phyloP scores from a whole-genome alignment of 2,113 vertebrate genomes.

The Neogobius melanostomus region DNA sequence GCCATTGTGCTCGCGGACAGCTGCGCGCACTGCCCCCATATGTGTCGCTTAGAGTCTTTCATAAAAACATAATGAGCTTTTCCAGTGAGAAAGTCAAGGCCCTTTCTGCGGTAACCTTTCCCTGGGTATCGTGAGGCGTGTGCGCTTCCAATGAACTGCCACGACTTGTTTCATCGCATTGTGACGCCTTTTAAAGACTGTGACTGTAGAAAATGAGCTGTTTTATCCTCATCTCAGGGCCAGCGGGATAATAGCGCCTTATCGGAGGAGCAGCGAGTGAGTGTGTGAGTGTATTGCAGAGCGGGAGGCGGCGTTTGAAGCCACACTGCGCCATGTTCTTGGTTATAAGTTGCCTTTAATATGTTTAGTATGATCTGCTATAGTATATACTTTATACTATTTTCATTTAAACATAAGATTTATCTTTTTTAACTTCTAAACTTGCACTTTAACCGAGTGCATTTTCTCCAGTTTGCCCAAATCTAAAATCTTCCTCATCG shows the following conservation, averaged over 20 bases:
- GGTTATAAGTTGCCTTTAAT: too few relatives aligned
- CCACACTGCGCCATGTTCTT: too few relatives aligned
- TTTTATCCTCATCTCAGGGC: not conserved
- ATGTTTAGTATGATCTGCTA: too few relatives aligned
- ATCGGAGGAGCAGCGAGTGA: not conserved
- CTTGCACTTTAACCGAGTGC: too few relatives aligned
- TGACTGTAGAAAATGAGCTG: not conserved
- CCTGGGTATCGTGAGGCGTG: not conserved
- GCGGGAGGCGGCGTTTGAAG: too few relatives aligned
- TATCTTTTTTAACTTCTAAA: too few relatives aligned
- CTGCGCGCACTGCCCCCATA: not conserved
- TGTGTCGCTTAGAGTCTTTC: not conserved
- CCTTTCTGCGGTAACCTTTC: not conserved
- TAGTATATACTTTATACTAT: too few relatives aligned
- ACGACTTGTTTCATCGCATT: not conserved
- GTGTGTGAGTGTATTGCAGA: too few relatives aligned
- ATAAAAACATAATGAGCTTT: not conserved
- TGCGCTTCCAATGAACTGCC: not conserved
- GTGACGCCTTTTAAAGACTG: not conserved
- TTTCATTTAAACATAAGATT: too few relatives aligned
- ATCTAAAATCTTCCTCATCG: too few relatives aligned
- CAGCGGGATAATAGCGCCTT: not conserved
- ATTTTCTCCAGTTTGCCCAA: too few relatives aligned
- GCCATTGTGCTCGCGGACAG: not conserved
- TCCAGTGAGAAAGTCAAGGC: not conserved